Percentiles rank a stretch among this genome's conserved stretches.
Conservation (phyloP, 2,888 invertebrate genomes). For the Pollenia labialis region DNA sequence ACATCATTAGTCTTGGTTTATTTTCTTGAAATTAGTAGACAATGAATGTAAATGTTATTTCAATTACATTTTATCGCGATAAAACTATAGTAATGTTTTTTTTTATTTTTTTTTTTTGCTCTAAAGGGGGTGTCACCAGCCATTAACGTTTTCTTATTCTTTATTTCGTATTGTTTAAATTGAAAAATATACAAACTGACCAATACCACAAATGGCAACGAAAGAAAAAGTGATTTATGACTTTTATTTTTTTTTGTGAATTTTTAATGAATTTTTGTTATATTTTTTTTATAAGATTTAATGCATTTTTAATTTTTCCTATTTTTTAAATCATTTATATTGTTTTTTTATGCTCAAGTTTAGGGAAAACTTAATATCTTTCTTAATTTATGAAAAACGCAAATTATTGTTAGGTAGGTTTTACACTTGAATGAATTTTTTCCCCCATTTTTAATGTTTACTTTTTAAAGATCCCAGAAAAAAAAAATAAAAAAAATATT, state of each 20-base stretch:
- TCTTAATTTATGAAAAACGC: background rate
- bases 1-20: conserved; percentile 64
- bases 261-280: background rate
- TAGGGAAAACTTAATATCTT: background rate
- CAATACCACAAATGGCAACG: background rate
- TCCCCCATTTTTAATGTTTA: background rate
- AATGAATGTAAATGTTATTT: conserved; percentile 69
- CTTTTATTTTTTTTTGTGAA: background rate
- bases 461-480: background rate
- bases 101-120: background rate
- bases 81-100: conserved; percentile 25
- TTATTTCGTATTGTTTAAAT: conserved; percentile 4
- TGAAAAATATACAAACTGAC: conserved; percentile 17
- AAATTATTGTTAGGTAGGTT: background rate
- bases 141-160: conserved; percentile 26
- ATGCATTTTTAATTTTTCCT: background rate
- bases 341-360: background rate
- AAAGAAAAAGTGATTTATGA: conserved; percentile 47
- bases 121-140: conserved; percentile 57
- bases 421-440: conserved; percentile 32
- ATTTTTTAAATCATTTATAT: background rate
- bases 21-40: conserved; percentile 31
- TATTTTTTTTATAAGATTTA: conserved; percentile 14
- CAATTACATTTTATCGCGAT: conserved; percentile 63
- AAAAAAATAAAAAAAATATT: too few species aligned